Conservation (phyloP, 2,888 invertebrate species). For the Andrena marginata region DNA sequence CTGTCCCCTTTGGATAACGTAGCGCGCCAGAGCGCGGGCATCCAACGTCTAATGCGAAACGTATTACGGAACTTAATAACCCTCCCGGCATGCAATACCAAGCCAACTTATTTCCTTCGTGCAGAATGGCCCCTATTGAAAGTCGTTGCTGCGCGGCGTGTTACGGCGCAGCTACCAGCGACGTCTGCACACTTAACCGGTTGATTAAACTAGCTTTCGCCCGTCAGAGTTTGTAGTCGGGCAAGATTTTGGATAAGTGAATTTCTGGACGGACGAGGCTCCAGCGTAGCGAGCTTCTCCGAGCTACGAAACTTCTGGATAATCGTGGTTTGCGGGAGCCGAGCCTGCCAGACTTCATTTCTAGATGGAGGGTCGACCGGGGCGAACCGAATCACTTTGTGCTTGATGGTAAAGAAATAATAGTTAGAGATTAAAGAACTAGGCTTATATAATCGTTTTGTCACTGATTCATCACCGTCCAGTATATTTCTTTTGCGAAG, state of each 20-base stretch:
- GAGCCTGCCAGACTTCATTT: not conserved
- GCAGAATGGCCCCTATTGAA: not conserved
- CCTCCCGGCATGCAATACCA: not conserved
- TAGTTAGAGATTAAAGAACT: no score
- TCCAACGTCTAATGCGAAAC: conserved; percentile 3
- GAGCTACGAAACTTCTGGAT: conserved; percentile 3
- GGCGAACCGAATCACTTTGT: not conserved
- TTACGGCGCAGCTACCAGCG: not conserved
- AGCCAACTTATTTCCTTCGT: not conserved
- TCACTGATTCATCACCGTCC: no score
- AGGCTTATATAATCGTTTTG: no score
- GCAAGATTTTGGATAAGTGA: conserved; percentile 28
- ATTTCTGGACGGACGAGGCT: conserved; percentile 5
- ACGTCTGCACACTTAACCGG: conserved; percentile 11
- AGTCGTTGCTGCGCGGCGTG: not conserved
- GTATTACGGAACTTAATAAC: not conserved
- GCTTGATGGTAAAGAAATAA: not conserved
- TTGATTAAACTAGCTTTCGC: conserved; percentile 7
- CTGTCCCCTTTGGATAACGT: not conserved
- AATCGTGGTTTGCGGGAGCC: conserved; percentile 1
- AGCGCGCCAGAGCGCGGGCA: not conserved
- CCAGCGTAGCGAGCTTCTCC: not conserved
- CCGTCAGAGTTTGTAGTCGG: not conserved
- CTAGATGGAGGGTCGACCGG: not conserved
- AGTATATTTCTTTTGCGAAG: no score